These are phyloP conservation scores for Caenorhabditis virilis DNA, from an alignment of 2,888 invertebrate genomes.

Conservation along the genomic window DNA sequence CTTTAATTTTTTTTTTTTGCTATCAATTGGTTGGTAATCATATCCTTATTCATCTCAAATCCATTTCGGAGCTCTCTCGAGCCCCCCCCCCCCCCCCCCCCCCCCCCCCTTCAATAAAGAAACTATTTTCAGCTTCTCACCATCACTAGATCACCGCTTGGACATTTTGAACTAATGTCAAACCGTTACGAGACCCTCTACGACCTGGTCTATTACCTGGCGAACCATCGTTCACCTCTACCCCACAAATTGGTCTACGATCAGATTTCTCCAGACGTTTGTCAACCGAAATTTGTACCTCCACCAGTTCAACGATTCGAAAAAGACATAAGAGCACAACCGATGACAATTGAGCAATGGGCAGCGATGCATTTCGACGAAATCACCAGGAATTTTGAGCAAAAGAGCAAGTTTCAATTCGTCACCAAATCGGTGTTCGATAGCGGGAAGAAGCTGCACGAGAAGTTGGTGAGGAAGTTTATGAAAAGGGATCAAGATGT, in stretches of 20 bases:
- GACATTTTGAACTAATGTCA: constrained; percentile 46
- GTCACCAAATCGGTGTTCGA: constrained; percentile 33
- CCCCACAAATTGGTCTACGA: constrained; percentile 38
- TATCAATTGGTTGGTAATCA: too few relatives aligned
- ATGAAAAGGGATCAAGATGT: constrained; percentile 4
- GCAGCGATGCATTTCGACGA: constrained; percentile 45
- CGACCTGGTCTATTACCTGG: constrained; percentile 45
- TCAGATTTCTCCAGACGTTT: constrained; percentile 20
- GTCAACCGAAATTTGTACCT: constrained; percentile 15
- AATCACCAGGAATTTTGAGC: constrained; percentile 17
- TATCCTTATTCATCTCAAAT: too few relatives aligned
- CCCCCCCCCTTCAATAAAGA: too few relatives aligned
- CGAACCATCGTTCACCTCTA: constrained; percentile 28
- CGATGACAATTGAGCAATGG: constrained; percentile 49
- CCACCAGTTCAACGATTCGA: constrained; percentile 14
- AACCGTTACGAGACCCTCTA: constrained; percentile 44
- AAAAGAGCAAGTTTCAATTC: constrained; percentile 18
- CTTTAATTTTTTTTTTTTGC: too few relatives aligned
- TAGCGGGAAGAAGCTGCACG: constrained; percentile 21
- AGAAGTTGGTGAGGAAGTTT: constrained; percentile 8
- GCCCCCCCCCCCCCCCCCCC: too few relatives aligned
- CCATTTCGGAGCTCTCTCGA: too few relatives aligned
- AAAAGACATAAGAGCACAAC: constrained; percentile 25
- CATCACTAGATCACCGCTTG: constrained; percentile 37
- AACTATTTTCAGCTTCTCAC: constrained; percentile 21